Evolutionary conservation across 2,888 invertebrate genomes (phyloP), one percentile per base, ranked within the genome.

Genomic region (Trissolcus brochymenae): DNA sequence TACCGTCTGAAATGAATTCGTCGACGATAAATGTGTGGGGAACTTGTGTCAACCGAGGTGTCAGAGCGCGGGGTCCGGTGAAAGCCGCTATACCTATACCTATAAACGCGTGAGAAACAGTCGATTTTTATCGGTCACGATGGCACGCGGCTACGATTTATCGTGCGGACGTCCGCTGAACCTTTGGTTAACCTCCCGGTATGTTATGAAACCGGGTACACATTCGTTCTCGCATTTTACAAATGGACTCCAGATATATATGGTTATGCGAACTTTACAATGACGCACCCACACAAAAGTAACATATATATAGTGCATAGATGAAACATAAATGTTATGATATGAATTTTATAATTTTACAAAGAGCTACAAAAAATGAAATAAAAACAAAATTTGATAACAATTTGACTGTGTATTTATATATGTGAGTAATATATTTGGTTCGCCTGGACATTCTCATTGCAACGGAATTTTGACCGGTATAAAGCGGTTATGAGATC

Each of bases 21-120:
- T 50, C 40, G 49, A 54, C 40, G 29, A 35, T 70, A 61, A 55
- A 70, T 50, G 55, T 46, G 7, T 46, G 16, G 61, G 50, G 70
- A 21, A 35, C 21, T 43, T 35, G 57, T 59, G 57, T 40, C 16
- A 60, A n/a, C 53, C 4, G 55, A 49, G 50, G 61, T 61, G 70
- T 70, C 70, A 70, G 61, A 60, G 46, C 54, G 61, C 53, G 54
- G 19, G 51, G 46, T 6, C 50, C 14, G 59, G 59, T 70, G 70
- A 70, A 70, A 70, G 70, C 70, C 49, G 9, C n/a, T 35, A 35
- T 11, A 35, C 35, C 35, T 35, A 35, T 11, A 35, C 35, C 70
- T 61, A 61, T 61, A 70, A 54, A 55, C 60, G 61, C 54, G 46
- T 46, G 46, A 21, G 40, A 40, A 57, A 57, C 43, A 43, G 57